phyloP scores from a whole-genome alignment of 1,140 invertebrate genomes.

The Protaetia brevitarsis region DNA sequence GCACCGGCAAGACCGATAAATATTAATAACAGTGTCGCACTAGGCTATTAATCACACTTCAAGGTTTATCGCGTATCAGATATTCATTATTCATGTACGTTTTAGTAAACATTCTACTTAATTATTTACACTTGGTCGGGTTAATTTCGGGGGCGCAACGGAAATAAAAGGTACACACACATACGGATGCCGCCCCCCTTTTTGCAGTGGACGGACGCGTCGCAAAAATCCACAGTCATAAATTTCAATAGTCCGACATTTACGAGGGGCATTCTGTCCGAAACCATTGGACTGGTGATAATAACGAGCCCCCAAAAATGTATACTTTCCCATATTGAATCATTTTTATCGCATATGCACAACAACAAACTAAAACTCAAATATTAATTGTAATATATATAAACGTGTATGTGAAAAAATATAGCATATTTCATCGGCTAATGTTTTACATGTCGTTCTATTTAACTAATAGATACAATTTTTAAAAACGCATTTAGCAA shows the following conservation, averaged over 20 bases:
- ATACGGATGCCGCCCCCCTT: neutral
- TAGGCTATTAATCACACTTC: conserved; percentile 10
- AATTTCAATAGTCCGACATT: neutral
- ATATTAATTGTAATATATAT: conserved; percentile 5
- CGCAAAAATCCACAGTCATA: neutral
- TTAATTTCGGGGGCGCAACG: neutral
- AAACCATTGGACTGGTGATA: conserved; percentile 12
- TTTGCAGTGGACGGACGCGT: conserved; percentile 10
- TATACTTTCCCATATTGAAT: conserved; percentile 1
- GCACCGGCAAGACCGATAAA: conserved; percentile 7
- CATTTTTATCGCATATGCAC: conserved; percentile 11
- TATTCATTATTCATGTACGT: conserved; percentile 7
- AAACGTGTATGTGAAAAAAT: neutral
- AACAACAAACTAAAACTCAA: neutral
- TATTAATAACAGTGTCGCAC: conserved; percentile 8
- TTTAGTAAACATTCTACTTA: conserved; percentile 15
- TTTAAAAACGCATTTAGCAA: no score
- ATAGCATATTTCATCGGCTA: neutral
- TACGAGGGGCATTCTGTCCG: conserved; percentile 7
- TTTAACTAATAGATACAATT: no score
- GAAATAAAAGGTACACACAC: neutral
- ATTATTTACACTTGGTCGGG: conserved; percentile 11
- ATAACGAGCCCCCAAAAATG: neutral
- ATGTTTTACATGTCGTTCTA: no score
- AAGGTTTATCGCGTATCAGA: conserved; percentile 10